Conservation (phyloP, 2,888 invertebrate genomes). For the Clanis bilineata region DNA sequence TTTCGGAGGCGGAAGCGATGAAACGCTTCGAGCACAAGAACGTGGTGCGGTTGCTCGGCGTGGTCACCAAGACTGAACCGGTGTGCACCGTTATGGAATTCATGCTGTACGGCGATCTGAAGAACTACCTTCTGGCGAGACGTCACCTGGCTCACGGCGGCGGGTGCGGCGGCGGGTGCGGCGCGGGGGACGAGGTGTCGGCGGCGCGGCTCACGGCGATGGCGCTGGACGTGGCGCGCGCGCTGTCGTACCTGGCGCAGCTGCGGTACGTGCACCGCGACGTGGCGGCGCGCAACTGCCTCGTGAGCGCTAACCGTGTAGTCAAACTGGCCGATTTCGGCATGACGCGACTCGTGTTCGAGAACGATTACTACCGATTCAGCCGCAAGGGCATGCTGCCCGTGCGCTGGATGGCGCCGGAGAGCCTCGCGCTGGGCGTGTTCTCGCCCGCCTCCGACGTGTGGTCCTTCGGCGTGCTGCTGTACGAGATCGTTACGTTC, state of each 20-base stretch:
- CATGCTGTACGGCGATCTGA: constrained; percentile 95
- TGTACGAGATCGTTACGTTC: constrained; percentile 95
- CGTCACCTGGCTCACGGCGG: constrained; percentile 88
- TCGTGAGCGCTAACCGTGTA: constrained; percentile 87
- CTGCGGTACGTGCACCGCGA: constrained; percentile 95
- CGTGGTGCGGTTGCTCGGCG: constrained; percentile 91
- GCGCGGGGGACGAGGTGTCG: constrained; percentile 89
- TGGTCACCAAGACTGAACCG: constrained; percentile 93
- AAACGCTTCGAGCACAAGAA: constrained; percentile 95
- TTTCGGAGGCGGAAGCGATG: constrained; percentile 97
- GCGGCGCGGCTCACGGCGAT: constrained; percentile 90
- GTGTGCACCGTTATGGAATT: constrained; percentile 97
- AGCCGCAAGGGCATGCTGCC: constrained; percentile 93
- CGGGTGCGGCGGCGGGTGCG: constrained; percentile 81
- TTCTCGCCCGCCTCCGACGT: constrained; percentile 94
- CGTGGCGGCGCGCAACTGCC: constrained; percentile 90
- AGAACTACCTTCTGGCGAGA: constrained; percentile 92
- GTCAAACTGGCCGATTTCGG: constrained; percentile 95
- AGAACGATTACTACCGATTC: constrained; percentile 94
- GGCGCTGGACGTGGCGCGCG: constrained; percentile 94
- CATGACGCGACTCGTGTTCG: constrained; percentile 94
- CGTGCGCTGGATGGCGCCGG: constrained; percentile 97
- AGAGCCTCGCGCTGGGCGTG: constrained; percentile 90
- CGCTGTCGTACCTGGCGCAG: constrained; percentile 91
- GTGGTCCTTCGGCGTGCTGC: constrained; percentile 94